phyloP scores from a whole-genome alignment of 2,113 vertebrate species.

The Mystacornis crossleyi region DNA sequence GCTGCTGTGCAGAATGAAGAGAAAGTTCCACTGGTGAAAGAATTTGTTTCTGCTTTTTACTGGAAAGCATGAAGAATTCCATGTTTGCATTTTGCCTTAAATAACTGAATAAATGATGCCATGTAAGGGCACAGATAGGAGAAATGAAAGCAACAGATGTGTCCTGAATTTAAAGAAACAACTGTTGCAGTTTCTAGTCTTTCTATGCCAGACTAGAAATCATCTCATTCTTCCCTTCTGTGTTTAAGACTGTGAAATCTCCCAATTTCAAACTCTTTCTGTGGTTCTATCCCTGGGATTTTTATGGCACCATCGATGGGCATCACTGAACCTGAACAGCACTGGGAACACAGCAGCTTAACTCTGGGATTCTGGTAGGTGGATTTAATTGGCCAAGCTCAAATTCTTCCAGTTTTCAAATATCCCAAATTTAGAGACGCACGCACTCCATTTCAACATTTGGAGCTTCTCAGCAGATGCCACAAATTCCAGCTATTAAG shows the following conservation, averaged over 20 bases:
- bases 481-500: neutral
- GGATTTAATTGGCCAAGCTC: neutral
- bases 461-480: neutral
- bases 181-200: neutral
- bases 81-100: neutral
- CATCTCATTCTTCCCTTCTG: neutral
- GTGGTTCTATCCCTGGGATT: neutral
- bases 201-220: neutral
- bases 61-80: neutral
- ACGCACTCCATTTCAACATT: neutral
- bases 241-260: neutral
- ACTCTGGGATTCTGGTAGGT: neutral
- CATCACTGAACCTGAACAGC: neutral
- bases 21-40: neutral
- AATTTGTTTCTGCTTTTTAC: neutral
- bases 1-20: neutral
- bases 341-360: neutral
- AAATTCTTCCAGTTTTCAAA: neutral
- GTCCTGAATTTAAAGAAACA: neutral
- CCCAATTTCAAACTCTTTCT: neutral
- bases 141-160: neutral
- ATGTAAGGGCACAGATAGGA: neutral
- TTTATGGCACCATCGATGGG: neutral
- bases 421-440: neutral
- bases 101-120: neutral